Evolutionary conservation across 2,888 invertebrate genomes (phyloP).

Genomic region (Acanthopleura granulata): DNA sequence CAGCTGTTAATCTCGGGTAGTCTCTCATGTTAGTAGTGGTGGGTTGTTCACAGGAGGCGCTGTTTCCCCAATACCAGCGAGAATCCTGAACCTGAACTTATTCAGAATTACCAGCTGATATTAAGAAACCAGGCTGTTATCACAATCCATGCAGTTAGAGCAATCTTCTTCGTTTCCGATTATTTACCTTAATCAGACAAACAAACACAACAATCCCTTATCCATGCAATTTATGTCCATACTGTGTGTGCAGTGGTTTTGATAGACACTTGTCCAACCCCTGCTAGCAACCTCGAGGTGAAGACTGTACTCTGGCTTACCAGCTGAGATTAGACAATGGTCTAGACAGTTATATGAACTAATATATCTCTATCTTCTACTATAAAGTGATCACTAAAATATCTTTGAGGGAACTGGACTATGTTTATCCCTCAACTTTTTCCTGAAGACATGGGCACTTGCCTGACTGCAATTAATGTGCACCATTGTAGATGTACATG

Average conservation of each 20-base stretch:
- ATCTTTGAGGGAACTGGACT: no score
- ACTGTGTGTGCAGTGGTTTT: no score
- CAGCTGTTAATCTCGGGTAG: background rate
- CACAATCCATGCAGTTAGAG: background rate
- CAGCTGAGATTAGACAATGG: constrained; percentile 49
- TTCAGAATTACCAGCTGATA: constrained; percentile 98
- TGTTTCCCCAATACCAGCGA: constrained; percentile 62
- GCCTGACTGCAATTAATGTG: no score
- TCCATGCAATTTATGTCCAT: no score
- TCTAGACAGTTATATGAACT: background rate
- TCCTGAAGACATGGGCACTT: no score
- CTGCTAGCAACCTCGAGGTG: constrained; percentile 36
- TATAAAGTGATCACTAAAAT: no score
- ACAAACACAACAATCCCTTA: no score
- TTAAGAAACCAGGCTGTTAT: constrained; percentile 76
- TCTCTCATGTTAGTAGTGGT: background rate
- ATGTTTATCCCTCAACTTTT: no score
- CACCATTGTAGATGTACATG: no score
- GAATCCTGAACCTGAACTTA: constrained; percentile 53
- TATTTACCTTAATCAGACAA: no score
- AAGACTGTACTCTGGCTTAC: constrained; percentile 42
- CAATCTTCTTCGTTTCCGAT: no score
- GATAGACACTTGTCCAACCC: constrained; percentile 31
- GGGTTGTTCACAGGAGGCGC: constrained; percentile 26
- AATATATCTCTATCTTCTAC: no score